phyloP scores from a whole-genome alignment of 2,797 vertebrate genomes.

The Cirrhinus mrigala region DNA sequence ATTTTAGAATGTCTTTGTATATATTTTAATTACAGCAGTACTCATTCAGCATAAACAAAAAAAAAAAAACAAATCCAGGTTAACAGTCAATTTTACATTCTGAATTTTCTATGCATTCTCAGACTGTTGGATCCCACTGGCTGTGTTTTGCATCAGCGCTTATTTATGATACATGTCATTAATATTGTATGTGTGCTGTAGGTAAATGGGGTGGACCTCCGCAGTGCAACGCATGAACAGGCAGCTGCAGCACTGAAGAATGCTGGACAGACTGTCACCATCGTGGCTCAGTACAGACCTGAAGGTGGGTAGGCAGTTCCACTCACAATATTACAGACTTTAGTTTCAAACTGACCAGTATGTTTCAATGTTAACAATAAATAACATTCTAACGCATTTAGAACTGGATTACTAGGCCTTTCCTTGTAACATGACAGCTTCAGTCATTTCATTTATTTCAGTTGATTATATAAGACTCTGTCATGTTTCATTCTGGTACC shows the following conservation, averaged over 20 bases:
- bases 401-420: not conserved
- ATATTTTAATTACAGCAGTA: not conserved
- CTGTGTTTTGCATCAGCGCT: slow-evolving; percentile 43
- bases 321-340: not conserved
- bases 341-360: not conserved
- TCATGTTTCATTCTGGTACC: not conserved
- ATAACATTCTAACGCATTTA: not conserved
- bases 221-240: slow-evolving; percentile 94
- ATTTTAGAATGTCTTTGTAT: not conserved
- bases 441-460: not conserved
- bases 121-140: slow-evolving; percentile 11
- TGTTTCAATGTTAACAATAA: not conserved
- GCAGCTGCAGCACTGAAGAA: slow-evolving; percentile 95
- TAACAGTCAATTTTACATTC: not conserved
- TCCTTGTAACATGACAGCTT: not conserved
- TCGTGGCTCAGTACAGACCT: slow-evolving; percentile 93
- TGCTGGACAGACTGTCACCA: slow-evolving; percentile 92
- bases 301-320: slow-evolving; percentile 80
- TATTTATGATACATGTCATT: not conserved
- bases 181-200: slow-evolving; percentile 61
- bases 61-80: not conserved
- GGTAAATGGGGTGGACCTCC: slow-evolving; percentile 95
- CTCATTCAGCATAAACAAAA: not conserved
- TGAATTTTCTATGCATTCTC: not conserved
- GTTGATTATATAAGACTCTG: not conserved